Evolutionary conservation across 2,113 vertebrate species (phyloP), one percentile per base, ranked within the genome.

Genomic region (Scophthalmus maximus): DNA sequence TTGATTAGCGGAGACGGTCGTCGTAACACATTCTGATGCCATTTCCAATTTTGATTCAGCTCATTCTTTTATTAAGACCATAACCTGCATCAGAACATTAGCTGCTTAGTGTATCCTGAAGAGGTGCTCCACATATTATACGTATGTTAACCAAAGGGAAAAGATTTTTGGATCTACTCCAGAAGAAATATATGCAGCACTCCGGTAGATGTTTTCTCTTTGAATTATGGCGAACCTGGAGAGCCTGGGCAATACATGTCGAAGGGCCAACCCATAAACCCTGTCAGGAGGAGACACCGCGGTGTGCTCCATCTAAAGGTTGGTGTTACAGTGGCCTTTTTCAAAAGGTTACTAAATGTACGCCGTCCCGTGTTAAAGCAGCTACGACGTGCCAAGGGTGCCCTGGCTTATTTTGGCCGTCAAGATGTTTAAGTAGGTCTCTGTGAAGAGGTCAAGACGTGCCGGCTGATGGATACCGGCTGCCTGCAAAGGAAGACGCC

Each of bases 371-470:
- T 56, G 61, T 56, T 55, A 30, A 56, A 57, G 51, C 55, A 53
- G 27, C 38, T 42, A 18, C 25, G 56, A 12, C 38, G 44, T 52
- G 47, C 44, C 52, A 67, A 77, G 51, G 46, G 52, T 14, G 1
- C 63, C n/a, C n/a, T 18, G 17, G 55, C 68, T 76, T 63, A 44
- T 80, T 77, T 82, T 59, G 65, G 60, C 68, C 52, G 67, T 62
- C 73, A 75, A 46, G 61, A 49, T 81, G 68, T 77, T 81, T 67
- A 77, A 90, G 69, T 87, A 75, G 68, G 61, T 75, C 56, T 64
- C 29, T 36, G 36, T 49, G 44, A 81, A 73, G 60, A 61, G 79
- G 83, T 84, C 61, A 65, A 72, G 76, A 65, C 65, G 40, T 23
- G n/a, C 32, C 46, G 29, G 55, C 49, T 87, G 82, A 82, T 83